Base-by-base conservation (phyloP, 2,797 vertebrate genomes). In the Ceryle rudis region DNA sequence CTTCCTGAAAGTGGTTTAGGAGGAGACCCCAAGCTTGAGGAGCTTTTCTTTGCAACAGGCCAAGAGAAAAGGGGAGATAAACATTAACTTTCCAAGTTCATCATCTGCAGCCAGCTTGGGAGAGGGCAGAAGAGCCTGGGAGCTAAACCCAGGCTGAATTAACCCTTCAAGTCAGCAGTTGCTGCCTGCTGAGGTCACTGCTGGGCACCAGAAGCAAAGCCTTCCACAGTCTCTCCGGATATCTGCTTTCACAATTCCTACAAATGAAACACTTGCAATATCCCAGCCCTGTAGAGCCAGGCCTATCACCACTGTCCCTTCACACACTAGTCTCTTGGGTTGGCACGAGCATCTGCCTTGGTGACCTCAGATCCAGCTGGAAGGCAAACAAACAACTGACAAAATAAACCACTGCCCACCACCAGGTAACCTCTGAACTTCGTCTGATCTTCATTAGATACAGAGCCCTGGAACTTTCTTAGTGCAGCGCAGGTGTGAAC, bases 11-110 rank as follows among this genome's bases (percentile, higher is more conserved):
- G 20, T 51, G 29, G 26, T 57, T 91, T 65, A 72, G 26, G 41
- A 65, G 39, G 13, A 78, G 33, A 90, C 81, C 11, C 3, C 41
- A 69, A 84, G 46, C 35, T 80, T 70, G 15, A 84, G 39, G 46
- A 86, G 75, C n/a, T 81, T 91, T 75, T 61, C 41, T 58, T 54
- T 84, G 46, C 62, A 81, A 51, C 9, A 29, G 39, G n/a, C 37
- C 65, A 79, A 35, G 46, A 82, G 29, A 65, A 84, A 46, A 58
- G 11, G 26, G 14, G 5, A 62, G 4, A 35, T 9, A 61, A 69
- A 61, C 8, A 14, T 5, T 19, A 37, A 58, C 31, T 60, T 61
- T 86, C 37, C 13, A 86, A 86, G 18, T 21, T 21, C 14, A 25
- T 19, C 20, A 55, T 29, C 25, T 33, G 65, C 49, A 88, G 69